Base-by-base conservation (phyloP, 2,797 vertebrate genomes). In the Enteromius radiatus region DNA sequence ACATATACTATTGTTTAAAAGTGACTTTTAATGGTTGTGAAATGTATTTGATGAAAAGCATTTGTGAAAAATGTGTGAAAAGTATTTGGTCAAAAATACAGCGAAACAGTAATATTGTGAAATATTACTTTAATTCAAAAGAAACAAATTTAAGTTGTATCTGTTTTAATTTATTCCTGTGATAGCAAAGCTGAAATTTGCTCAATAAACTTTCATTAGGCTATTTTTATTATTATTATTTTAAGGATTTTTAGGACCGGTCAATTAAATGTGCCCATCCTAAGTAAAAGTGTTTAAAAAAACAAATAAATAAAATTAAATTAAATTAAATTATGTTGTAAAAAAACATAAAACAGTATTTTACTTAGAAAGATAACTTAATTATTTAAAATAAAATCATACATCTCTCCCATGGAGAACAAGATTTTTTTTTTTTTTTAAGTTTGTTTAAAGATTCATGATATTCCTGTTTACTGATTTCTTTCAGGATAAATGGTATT, bases 401-500 rank as follows among this genome's bases (percentile, higher is more conserved):
- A 31, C 28, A 31, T 31, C 28, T 31, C 28, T 31, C 28, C 28
- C 28, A 31, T 31, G 28, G 28, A 31, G 28, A 31, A 31, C 28
- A 31, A 31, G 28, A 31, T 45, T 47, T 47, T 47, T 47, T 17
- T 17, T 9, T 10, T 41, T 9, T 10, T 70, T 70, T 47, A 5
- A 28, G 14, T 19, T 49, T 41, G 17, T 74, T 85, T 78, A 73
- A 36, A 63, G 69, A 36, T 73, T 70, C 19, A n/a, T 21, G 17
- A 38, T 56, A 49, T 36, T 68, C 14, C 41, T 81, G 73, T 45
- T 59, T 63, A 69, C 8, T 38, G 12, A 59, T 49, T 23, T 67
- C 7, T 82, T 84, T 73, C 47, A 59, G 71, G 79, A 63, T 81
- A 76, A 84, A 88, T 77, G 45, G 59, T 69, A 83, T 78, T 41